Conservation (phyloP, 2,888 invertebrate species). For the Chloromyia formosa region DNA sequence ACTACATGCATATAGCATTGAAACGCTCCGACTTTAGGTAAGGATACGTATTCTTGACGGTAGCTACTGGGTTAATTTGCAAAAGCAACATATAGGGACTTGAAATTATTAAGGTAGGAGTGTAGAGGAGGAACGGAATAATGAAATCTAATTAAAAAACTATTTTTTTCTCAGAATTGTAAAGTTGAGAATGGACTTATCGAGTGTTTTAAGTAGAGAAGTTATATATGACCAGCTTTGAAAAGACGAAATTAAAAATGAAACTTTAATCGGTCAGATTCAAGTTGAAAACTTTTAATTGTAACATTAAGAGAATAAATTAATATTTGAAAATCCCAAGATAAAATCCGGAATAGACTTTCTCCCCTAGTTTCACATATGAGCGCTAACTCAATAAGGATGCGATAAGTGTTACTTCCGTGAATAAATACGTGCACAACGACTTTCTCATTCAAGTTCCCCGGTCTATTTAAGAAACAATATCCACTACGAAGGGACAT, state of each 20-base stretch:
- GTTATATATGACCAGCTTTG: no score
- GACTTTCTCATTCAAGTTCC: not conserved
- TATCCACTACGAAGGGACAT: slow-evolving; percentile 7
- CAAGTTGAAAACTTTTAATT: no score
- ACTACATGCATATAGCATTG: not conserved
- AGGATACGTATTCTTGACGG: not conserved
- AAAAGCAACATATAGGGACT: slow-evolving; percentile 22
- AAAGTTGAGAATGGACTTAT: no score
- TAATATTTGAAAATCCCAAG: no score
- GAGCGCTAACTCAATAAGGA: not conserved
- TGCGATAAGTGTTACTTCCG: not conserved
- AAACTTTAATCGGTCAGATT: no score
- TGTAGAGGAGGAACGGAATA: not conserved
- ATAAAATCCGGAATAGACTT: not conserved
- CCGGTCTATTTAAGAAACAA: not conserved
- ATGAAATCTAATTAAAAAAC: no score
- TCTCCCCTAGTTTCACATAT: not conserved
- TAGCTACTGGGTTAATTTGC: slow-evolving; percentile 7
- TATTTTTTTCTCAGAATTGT: no score
- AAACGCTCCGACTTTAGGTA: not conserved
- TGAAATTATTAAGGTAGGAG: not conserved
- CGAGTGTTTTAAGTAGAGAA: no score
- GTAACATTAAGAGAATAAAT: no score
- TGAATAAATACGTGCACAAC: slow-evolving; percentile 30
- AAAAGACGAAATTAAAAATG: no score